Base-by-base conservation (phyloP, 2,113 vertebrate genomes). In the Cairina moschata region DNA sequence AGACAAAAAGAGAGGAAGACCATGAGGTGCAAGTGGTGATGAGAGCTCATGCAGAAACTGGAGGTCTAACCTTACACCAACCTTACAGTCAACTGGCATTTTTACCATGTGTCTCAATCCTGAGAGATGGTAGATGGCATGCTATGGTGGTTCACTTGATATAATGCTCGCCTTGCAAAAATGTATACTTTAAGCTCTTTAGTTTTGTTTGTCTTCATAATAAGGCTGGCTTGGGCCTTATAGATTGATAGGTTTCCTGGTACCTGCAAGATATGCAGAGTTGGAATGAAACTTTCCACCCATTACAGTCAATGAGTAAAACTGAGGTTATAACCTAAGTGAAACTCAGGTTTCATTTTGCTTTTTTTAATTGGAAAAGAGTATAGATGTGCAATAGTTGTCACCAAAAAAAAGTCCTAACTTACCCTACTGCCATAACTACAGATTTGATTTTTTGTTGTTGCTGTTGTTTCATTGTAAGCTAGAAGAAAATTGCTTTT, bases 81-180 rank as follows among this genome's bases (percentile, higher is more conserved):
- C 40, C n/a, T 50, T 76, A 31, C n/a, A 50, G 16, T 17, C 73
- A 67, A 22, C 10, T 55, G 42, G 4, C 0, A 0, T 3, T 91
- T 79, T 52, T 50, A 9, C 28, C 29, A 1, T 13, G 28, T 6
- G 1, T 54, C 55, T n/a, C 56, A 42, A 3, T 8, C 0, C 1
- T 38, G 40, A 73, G 75, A 29, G 67, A 69, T 4, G 11, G 36
- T 8, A 11, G 55, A 15, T 55, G 36, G 25, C 22, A 52, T 65
- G 22, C 50, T 21, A 36, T 0, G 1, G 42, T 56, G 71, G 63
- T 82, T 86, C n/a, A n/a, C 7, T 29, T 29, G 9, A 9, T 28
- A 26, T 20, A 55, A 38, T 29, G 4, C 3, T 32, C 6, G 81
- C 56, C 36, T 44, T 20, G 22, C 31, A 16, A 28, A 75, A 71